These are phyloP conservation scores for Phylloscopus trochiloides DNA, from an alignment of 2,113 vertebrate genomes.

Conservation along the genomic window DNA sequence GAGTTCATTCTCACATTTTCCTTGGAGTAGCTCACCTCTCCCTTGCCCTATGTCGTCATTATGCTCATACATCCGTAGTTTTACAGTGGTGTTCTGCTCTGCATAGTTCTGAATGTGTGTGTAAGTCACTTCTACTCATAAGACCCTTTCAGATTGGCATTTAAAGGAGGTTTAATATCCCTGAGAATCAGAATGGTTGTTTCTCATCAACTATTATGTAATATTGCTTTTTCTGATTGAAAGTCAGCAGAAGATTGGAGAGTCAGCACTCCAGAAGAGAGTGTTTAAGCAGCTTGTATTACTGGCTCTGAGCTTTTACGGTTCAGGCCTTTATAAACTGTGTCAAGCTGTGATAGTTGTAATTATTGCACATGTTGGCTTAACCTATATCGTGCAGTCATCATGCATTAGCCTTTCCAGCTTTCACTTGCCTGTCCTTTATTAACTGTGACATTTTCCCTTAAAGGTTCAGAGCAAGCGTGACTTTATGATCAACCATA, in stretches of 20 bases:
- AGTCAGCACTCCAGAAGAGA: neutral
- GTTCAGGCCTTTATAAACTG: slow-evolving; percentile 38
- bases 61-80: neutral
- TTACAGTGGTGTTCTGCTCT: neutral
- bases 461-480: slow-evolving; percentile 51
- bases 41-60: neutral
- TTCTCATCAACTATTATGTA: neutral
- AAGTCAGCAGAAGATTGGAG: neutral
- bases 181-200: neutral
- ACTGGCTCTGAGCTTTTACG: neutral
- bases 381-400: slow-evolving; percentile 5
- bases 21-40: neutral
- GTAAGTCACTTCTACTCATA: neutral
- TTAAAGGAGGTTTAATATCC: neutral
- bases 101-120: neutral
- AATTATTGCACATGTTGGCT: slow-evolving; percentile 34
- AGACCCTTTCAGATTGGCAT: neutral
- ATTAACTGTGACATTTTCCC: slow-evolving; percentile 62
- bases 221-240: neutral
- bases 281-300: neutral
- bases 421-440: slow-evolving; percentile 28
- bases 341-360: slow-evolving; percentile 26
- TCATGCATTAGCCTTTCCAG: slow-evolving; percentile 40
- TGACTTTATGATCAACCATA: slow-evolving; percentile 22
- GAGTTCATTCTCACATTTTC: neutral